phyloP scores from a whole-genome alignment of 2,113 vertebrate species.

The Synchiropus splendidus region DNA sequence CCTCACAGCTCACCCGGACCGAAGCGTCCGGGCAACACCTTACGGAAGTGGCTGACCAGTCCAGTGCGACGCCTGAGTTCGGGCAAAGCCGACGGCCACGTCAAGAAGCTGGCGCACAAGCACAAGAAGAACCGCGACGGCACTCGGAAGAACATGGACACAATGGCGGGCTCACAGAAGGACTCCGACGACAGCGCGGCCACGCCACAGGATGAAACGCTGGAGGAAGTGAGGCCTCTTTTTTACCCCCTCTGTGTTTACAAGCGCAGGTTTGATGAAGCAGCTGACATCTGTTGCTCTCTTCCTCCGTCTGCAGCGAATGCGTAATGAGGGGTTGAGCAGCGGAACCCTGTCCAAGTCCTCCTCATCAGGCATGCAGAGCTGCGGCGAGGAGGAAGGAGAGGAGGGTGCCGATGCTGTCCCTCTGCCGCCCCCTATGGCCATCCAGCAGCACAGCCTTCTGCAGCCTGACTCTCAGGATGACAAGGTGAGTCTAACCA shows the following conservation, averaged over 20 bases:
- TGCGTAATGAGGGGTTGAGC: slow-evolving; percentile 93
- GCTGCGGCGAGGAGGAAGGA: slow-evolving; percentile 96
- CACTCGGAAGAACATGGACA: slow-evolving; percentile 80
- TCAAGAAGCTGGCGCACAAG: slow-evolving; percentile 95
- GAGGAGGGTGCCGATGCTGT: slow-evolving; percentile 90
- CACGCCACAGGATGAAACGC: slow-evolving; percentile 91
- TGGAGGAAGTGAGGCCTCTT: slow-evolving; percentile 77
- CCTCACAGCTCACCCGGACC: slow-evolving; percentile 93
- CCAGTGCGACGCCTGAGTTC: slow-evolving; percentile 93
- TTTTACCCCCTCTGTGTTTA: background rate
- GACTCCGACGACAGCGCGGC: slow-evolving; percentile 93
- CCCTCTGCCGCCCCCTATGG: slow-evolving; percentile 94
- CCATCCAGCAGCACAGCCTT: slow-evolving; percentile 96
- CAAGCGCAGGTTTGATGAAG: too few relatives aligned
- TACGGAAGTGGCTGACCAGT: slow-evolving; percentile 97
- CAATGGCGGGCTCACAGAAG: slow-evolving; percentile 81
- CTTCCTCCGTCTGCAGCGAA: slow-evolving; percentile 66
- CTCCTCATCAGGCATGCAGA: slow-evolving; percentile 98
- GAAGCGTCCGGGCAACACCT: slow-evolving; percentile 93
- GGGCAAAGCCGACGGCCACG: slow-evolving; percentile 90
- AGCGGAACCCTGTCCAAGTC: slow-evolving; percentile 96
- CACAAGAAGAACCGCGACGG: slow-evolving; percentile 95
- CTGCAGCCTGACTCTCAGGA: slow-evolving; percentile 94
- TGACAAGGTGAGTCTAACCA: slow-evolving; percentile 80
- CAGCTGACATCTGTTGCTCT: background rate